Conservation (phyloP, 2,113 vertebrate species). For the Burhinus bistriatus region DNA sequence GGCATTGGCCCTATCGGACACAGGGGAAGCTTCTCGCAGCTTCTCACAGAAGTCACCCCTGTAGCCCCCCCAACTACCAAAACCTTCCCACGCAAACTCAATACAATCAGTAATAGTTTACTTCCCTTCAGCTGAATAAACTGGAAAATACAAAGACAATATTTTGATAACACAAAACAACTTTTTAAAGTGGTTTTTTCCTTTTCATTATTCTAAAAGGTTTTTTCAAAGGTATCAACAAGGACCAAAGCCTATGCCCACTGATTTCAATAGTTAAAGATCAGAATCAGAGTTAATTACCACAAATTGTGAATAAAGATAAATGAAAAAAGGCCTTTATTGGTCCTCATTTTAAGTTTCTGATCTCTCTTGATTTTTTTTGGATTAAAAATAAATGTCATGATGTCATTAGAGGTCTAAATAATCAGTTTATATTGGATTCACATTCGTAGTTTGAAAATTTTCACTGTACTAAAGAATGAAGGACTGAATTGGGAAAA, state of each 20-base stretch:
- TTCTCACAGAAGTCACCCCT: background rate
- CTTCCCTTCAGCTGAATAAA: background rate
- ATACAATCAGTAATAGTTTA: background rate
- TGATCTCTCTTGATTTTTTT: background rate
- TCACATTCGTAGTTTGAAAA: background rate
- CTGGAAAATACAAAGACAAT: background rate
- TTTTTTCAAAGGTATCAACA: background rate
- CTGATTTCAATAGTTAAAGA: background rate
- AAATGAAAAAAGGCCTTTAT: background rate
- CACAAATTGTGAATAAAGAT: background rate
- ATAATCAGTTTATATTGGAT: background rate
- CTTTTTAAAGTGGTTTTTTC: background rate
- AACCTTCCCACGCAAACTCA: background rate
- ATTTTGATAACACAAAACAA: background rate
- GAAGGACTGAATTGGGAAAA: background rate
- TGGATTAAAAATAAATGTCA: background rate
- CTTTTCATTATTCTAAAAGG: background rate
- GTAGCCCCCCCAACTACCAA: rapidly evolving
- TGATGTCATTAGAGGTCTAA: background rate
- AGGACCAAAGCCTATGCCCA: background rate
- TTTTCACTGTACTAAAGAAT: background rate
- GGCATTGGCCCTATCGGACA: background rate
- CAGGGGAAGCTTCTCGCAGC: background rate
- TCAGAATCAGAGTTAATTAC: background rate
- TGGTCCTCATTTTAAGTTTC: background rate